These are phyloP conservation scores for Spea hammondii DNA, from an alignment of 2,797 vertebrate genomes.

Conservation along the genomic window DNA sequence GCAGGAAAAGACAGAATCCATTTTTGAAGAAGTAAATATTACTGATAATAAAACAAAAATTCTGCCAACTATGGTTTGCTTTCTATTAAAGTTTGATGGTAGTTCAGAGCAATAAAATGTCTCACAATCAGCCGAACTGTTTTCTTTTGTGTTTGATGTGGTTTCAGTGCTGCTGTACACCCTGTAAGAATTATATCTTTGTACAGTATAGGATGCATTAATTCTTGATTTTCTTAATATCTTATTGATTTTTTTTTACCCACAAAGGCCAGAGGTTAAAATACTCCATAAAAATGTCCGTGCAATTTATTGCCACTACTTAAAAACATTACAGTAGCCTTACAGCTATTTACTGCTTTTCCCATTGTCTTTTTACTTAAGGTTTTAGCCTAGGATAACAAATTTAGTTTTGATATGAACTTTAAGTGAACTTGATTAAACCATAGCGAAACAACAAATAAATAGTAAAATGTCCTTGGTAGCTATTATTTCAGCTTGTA, in stretches of 20 bases:
- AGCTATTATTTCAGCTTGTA: conserved; percentile 52
- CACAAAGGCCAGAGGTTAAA: conserved; percentile 61
- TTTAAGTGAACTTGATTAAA: conserved; percentile 59
- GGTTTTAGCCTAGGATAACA: conserved; percentile 52
- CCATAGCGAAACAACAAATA: conserved; percentile 44
- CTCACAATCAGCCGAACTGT: conserved; percentile 43
- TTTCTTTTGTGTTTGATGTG: conserved; percentile 50
- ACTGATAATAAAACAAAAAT: conserved; percentile 47
- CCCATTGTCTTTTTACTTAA: conserved; percentile 51
- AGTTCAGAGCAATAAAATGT: conserved; percentile 49
- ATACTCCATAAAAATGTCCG: conserved; percentile 57
- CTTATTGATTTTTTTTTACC: conserved; percentile 60
- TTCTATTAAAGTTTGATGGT: conserved; percentile 49
- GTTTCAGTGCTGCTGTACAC: conserved; percentile 45
- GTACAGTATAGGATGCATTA: conserved; percentile 59
- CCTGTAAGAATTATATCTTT: conserved; percentile 52
- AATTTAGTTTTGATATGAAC: conserved; percentile 58
- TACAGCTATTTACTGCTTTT: conserved; percentile 47
- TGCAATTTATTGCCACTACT: conserved; percentile 57
- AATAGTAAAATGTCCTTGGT: conserved; percentile 51
- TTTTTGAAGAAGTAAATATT: conserved; percentile 43
- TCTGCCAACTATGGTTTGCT: conserved; percentile 33
- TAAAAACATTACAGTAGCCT: conserved; percentile 55
- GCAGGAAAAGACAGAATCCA: not conserved
- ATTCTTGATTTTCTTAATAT: conserved; percentile 65